These are phyloP conservation scores for Drosophila pseudoananassae DNA, from an alignment of 1,140 invertebrate species.

Conservation along the genomic window DNA sequence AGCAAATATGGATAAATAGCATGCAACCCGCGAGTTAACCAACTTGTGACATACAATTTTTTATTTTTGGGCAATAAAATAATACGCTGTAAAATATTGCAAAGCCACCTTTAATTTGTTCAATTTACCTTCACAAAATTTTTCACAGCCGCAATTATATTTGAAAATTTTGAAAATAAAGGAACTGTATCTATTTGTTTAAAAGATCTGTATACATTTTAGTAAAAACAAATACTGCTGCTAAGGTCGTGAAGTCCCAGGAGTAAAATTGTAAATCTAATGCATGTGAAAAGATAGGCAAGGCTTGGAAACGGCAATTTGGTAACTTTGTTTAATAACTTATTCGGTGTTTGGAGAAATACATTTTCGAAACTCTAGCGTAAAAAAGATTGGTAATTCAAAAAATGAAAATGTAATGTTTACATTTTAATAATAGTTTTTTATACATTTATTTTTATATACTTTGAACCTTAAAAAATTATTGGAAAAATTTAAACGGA, in stretches of 20 bases:
- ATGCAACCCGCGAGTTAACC: neutral
- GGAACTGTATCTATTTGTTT: too few relatives aligned
- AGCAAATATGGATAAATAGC: constrained; percentile 51
- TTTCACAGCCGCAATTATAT: constrained; percentile 33
- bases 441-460: neutral
- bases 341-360: constrained; percentile 60
- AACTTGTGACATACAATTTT: constrained; percentile 34
- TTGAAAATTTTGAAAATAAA: constrained; percentile 17
- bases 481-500: neutral
- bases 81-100: constrained; percentile 16
- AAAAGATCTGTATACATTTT: neutral
- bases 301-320: constrained; percentile 55
- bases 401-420: neutral
- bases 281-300: constrained; percentile 23
- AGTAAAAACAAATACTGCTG: neutral
- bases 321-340: constrained; percentile 60
- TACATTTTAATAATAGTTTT: neutral
- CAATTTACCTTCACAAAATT: constrained; percentile 4
- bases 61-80: constrained; percentile 57
- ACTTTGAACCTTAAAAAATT: neutral
- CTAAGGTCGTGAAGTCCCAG: constrained; percentile 5
- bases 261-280: constrained; percentile 47
- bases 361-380: constrained; percentile 58
- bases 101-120: neutral
- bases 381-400: neutral